A percentile compares a stretch with the other conserved stretches of the same genome.
These are phyloP conservation scores for Gopherus flavomarginatus DNA, from an alignment of 2,113 vertebrate genomes.

Conservation along the genomic window DNA sequence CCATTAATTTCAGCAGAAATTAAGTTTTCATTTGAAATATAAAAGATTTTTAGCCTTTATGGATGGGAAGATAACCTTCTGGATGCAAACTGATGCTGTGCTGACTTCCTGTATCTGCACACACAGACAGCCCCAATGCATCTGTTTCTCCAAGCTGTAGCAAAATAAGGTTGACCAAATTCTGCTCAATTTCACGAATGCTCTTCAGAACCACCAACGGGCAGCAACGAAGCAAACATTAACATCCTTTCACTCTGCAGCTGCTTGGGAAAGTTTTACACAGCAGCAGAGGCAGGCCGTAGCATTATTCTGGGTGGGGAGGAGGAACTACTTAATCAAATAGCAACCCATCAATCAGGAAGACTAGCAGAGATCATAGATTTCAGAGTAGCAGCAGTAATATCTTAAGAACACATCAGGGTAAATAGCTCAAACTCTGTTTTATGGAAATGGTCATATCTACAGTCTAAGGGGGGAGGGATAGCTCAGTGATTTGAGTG, in stretches of 20 bases:
- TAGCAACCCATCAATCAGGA: neutral
- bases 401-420: neutral
- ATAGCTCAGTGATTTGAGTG: too few relatives aligned
- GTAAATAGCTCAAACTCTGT: neutral
- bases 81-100: neutral
- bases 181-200: neutral
- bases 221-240: neutral
- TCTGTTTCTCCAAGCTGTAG: neutral
- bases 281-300: neutral
- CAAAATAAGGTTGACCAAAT: conserved; percentile 2
- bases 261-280: neutral
- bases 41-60: neutral
- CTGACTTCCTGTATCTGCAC: neutral
- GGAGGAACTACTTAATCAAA: neutral
- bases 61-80: neutral
- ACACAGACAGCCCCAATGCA: neutral
- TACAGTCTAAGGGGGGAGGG: too few relatives aligned
- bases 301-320: neutral
- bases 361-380: neutral
- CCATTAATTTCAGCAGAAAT: neutral
- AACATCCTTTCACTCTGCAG: neutral
- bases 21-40: neutral
- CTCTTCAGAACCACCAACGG: neutral
- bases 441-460: neutral
- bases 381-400: neutral